These are phyloP conservation scores for Drosophila ezoana DNA, from an alignment of 2,888 invertebrate genomes.

Conservation along the genomic window DNA sequence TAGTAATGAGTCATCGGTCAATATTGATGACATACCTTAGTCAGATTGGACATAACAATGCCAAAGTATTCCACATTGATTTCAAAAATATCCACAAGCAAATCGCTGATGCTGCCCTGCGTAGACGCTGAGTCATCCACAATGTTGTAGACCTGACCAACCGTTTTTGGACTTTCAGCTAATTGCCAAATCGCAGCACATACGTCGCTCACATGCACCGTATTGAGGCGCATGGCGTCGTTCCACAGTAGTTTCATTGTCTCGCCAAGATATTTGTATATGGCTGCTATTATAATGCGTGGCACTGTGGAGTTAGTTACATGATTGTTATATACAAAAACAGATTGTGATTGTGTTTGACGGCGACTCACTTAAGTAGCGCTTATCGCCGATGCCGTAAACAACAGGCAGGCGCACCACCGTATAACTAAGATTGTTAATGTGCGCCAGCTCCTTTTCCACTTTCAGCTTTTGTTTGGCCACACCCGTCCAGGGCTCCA, in stretches of 20 bases:
- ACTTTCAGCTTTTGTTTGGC: conserved; percentile 93
- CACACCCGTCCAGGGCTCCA: conserved; percentile 94
- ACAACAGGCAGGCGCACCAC: conserved; percentile 93
- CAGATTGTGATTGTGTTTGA: conserved; percentile 30
- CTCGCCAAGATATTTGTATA: conserved; percentile 94
- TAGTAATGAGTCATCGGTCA: conserved; percentile 34
- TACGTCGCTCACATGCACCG: conserved; percentile 94
- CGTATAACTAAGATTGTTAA: conserved; percentile 90
- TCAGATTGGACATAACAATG: conserved; percentile 91
- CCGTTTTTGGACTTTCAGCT: conserved; percentile 86
- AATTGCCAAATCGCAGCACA: conserved; percentile 93
- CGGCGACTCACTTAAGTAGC: conserved; percentile 90
- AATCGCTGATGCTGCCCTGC: conserved; percentile 92
- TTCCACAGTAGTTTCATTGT: conserved; percentile 97
- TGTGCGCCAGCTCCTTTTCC: conserved; percentile 90
- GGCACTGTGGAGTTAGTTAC: conserved; percentile 87
- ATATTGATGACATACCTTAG: conserved; percentile 88
- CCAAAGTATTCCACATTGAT: conserved; percentile 96
- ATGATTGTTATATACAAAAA: conserved; percentile 26
- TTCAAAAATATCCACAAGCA: conserved; percentile 92
- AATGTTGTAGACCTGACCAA: conserved; percentile 90
- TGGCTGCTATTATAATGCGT: conserved; percentile 93
- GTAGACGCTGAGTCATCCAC: conserved; percentile 93
- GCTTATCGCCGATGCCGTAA: conserved; percentile 93
- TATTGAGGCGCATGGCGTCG: conserved; percentile 92